Conservation (phyloP, 2,797 vertebrate species). For the Phataginus tricuspis region DNA sequence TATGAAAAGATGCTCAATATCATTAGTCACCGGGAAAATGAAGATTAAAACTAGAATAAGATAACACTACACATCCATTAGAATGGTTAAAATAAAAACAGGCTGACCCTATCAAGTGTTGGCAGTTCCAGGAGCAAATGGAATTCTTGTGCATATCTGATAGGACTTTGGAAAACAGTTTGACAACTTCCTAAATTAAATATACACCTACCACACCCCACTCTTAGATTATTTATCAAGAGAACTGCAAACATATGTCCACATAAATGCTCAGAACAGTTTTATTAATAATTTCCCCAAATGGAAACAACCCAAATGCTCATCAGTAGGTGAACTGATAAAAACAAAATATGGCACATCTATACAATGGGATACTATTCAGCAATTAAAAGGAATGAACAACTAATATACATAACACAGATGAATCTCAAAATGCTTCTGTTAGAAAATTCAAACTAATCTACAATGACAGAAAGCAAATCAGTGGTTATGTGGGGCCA, state of each 20-base stretch:
- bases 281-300: not conserved
- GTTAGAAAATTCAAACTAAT: slow-evolving; percentile 5
- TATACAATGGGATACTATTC: not conserved
- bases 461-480: not conserved
- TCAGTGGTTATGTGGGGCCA: not conserved
- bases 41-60: not conserved
- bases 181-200: not conserved
- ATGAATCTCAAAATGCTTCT: not conserved
- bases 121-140: not conserved
- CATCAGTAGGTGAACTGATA: not conserved
- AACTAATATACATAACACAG: not conserved
- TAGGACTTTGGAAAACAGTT: not conserved
- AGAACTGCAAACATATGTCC: not conserved
- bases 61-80: not conserved
- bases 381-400: slow-evolving; percentile 7
- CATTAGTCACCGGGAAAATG: not conserved
- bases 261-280: not conserved
- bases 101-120: not conserved
- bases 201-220: not conserved
- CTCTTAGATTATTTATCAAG: not conserved
- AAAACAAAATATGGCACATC: not conserved
- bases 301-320: not conserved
- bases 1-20: not conserved
- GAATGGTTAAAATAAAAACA: not conserved
- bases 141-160: not conserved